These are phyloP conservation scores for Meteorus sp. DNA, from an alignment of 1,140 invertebrate genomes.

Conservation along the genomic window DNA sequence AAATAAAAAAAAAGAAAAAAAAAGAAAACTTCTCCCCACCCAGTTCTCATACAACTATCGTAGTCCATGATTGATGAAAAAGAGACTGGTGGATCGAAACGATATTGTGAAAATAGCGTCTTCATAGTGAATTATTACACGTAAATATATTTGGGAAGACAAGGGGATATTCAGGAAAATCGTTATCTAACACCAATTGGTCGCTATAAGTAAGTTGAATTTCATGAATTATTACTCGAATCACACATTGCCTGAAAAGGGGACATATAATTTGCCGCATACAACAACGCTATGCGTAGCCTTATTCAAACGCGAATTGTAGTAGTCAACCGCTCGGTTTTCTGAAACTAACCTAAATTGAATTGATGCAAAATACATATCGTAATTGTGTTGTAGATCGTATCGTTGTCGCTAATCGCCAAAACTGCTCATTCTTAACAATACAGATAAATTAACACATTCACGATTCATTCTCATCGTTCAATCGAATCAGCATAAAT, in stretches of 20 bases:
- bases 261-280: slow-evolving; percentile 7
- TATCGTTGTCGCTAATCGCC: too few relatives aligned
- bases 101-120: background rate
- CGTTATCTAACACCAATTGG: background rate
- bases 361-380: too few relatives aligned
- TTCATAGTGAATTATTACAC: background rate
- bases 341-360: too few relatives aligned
- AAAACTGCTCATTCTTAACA: too few relatives aligned
- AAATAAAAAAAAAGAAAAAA: background rate
- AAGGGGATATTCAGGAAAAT: slow-evolving; percentile 10
- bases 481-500: too few relatives aligned
- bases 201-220: slow-evolving; percentile 30
- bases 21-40: background rate
- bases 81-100: background rate
- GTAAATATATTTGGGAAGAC: background rate
- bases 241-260: slow-evolving; percentile 16
- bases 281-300: too few relatives aligned
- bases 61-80: background rate
- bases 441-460: too few relatives aligned
- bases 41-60: background rate
- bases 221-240: background rate
- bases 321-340: too few relatives aligned
- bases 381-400: too few relatives aligned
- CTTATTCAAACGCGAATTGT: too few relatives aligned
- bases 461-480: too few relatives aligned